A percentile compares a stretch with the other conserved stretches of the same genome.
These are phyloP conservation scores for Thermophis baileyi DNA, from an alignment of 2,113 vertebrate genomes.

Conservation along the genomic window DNA sequence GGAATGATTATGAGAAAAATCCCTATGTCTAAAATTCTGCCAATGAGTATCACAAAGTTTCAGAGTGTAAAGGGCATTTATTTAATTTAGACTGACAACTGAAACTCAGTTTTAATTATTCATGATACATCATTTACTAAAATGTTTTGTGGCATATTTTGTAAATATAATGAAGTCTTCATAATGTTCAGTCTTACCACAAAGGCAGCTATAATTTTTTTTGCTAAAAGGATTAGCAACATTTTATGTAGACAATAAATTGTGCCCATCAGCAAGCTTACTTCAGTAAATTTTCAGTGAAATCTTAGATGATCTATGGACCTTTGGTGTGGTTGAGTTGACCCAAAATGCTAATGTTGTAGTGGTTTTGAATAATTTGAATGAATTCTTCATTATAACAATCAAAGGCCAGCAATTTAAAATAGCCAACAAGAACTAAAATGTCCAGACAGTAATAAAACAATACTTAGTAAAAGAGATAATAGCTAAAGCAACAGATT, in stretches of 20 bases:
- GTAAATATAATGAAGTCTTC: conserved; percentile 62
- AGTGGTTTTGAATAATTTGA: not conserved
- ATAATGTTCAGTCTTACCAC: conserved; percentile 48
- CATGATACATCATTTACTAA: conserved; percentile 55
- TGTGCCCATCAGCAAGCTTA: conserved; percentile 18
- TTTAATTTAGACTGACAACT: conserved; percentile 52
- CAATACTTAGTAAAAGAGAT: not conserved
- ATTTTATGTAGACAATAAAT: conserved; percentile 42
- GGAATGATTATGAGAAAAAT: not conserved
- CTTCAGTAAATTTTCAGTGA: conserved; percentile 35
- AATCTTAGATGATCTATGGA: conserved; percentile 44
- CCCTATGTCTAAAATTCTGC: not conserved
- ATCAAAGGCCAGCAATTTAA: not conserved
- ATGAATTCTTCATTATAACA: not conserved
- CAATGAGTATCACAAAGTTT: conserved; percentile 7
- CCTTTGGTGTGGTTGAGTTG: not conserved
- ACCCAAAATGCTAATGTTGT: not conserved
- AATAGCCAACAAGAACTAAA: not conserved
- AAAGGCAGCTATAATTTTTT: conserved; percentile 49
- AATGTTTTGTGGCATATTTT: conserved; percentile 56
- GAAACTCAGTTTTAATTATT: conserved; percentile 56
- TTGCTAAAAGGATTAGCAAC: conserved; percentile 43
- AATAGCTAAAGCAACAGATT: not conserved
- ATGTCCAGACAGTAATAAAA: not conserved
- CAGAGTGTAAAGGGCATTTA: conserved; percentile 40